Percentiles rank a stretch among this genome's conserved stretches.
phyloP scores from a whole-genome alignment of 2,888 invertebrate genomes.

The Thera obeliscata region DNA sequence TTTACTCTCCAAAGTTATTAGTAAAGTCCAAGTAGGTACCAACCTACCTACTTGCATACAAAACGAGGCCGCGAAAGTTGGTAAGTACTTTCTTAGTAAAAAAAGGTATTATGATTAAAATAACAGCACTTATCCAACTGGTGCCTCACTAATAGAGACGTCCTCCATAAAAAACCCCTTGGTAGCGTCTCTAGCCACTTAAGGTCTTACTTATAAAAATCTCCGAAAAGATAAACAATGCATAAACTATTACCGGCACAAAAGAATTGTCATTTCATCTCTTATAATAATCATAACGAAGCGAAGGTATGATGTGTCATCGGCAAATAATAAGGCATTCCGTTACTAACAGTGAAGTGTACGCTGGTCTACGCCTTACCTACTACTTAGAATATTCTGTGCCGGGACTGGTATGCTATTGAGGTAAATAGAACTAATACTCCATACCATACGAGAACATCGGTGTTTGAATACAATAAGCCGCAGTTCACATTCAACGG shows the following conservation, averaged over 20 bases:
- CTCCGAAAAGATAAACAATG: background rate
- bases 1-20: too few species aligned
- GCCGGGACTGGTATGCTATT: slow-evolving; percentile 59
- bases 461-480: slow-evolving; percentile 53
- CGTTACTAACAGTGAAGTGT: slow-evolving; percentile 72
- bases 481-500: slow-evolving; percentile 33
- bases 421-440: slow-evolving; percentile 65
- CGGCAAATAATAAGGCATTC: slow-evolving; percentile 66
- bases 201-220: slow-evolving; percentile 15
- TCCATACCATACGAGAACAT: slow-evolving; percentile 49
- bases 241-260: slow-evolving; percentile 31
- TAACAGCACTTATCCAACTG: background rate
- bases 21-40: too few species aligned
- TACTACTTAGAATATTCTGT: slow-evolving; percentile 43
- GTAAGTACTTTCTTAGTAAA: background rate
- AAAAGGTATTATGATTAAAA: background rate
- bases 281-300: slow-evolving; percentile 42
- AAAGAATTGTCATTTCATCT: slow-evolving; percentile 45
- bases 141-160: background rate
- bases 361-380: slow-evolving; percentile 54
- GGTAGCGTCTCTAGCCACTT: slow-evolving; percentile 1
- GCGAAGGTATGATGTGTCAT: slow-evolving; percentile 57
- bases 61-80: background rate
- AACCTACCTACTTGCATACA: background rate
- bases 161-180: slow-evolving; percentile 17